Evolutionary conservation across 2,113 vertebrate genomes (phyloP).

Genomic region (Syrmaticus mikado): DNA sequence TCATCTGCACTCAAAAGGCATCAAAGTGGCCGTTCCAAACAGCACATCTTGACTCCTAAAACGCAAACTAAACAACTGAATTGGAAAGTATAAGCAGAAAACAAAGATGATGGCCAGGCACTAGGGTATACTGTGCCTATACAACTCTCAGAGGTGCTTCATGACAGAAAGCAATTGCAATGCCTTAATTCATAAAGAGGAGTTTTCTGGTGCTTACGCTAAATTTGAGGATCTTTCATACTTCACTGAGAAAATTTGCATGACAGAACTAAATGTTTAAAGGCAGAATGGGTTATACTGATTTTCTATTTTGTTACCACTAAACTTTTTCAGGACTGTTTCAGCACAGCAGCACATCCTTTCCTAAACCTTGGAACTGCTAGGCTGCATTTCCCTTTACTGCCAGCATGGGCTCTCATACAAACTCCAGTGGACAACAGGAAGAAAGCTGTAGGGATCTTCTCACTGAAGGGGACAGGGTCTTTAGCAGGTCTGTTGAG

Average conservation of each 20-base stretch:
- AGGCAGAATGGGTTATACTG: not conserved
- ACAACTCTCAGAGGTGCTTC: not conserved
- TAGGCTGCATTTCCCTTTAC: not conserved
- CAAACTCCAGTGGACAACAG: not conserved
- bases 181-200: not conserved
- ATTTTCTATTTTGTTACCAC: not conserved
- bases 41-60: not conserved
- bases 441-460: not conserved
- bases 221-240: not conserved
- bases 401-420: not conserved
- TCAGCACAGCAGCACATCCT: not conserved
- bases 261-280: not conserved
- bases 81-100: not conserved
- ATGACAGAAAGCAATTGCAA: not conserved
- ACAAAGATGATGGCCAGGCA: not conserved
- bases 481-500: too few species aligned
- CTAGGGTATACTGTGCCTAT: not conserved
- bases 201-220: not conserved
- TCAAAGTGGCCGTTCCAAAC: not conserved
- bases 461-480: not conserved
- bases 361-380: not conserved
- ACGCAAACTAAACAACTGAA: not conserved
- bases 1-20: not conserved
- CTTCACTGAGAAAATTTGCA: not conserved
- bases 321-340: not conserved